Base-by-base conservation (phyloP, 2,113 vertebrate species). In the Sceloporus tristichus region DNA sequence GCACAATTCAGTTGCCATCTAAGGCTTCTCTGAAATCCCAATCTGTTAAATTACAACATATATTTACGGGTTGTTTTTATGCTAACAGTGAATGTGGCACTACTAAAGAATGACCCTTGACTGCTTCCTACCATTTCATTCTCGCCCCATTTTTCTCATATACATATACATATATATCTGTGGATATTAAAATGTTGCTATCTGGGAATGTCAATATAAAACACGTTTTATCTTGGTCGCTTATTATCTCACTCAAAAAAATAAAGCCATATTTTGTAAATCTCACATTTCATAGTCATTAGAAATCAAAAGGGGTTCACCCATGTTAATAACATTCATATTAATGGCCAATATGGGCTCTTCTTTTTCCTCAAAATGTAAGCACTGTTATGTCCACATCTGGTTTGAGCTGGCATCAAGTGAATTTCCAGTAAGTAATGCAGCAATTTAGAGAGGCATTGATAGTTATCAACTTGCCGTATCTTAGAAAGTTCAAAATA, bases 1-100 rank as follows among this genome's bases (percentile, higher is more conserved):
- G 94, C 94, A 97, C 96, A 75, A 97, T 95, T 95, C 93, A 95
- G 96, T 90, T 96, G 96, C 95, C 94, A 95, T 92, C 91, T 94
- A 96, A 85, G 95, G 90, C 93, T 93, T 95, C 93, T 95, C 95
- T 91, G 91, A 94, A 94, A 85, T 0, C 14, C 84, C 94, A 90
- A 18, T 62, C 59, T 62, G 59, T 62, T 62, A 18, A 34, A 82
- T 74, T 66, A 89, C 93, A 92, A 87, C 11, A 62, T 21, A 25
- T 68, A 53, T 87, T 48, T 77, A 85, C 89, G 85, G 80, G 84
- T 84, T 90, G 90, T 84, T 62, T 77, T 92, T 85, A 80, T 65
- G 84, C 0, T 86, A 91, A 90, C 85, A n/a, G 85, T 87, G 77
- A 19, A 19, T 48, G 68, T 56, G 34, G 62, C 91, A 87, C 90